Evolutionary conservation across 2,888 invertebrate species (phyloP).

Genomic region (Terebella lapidaria): DNA sequence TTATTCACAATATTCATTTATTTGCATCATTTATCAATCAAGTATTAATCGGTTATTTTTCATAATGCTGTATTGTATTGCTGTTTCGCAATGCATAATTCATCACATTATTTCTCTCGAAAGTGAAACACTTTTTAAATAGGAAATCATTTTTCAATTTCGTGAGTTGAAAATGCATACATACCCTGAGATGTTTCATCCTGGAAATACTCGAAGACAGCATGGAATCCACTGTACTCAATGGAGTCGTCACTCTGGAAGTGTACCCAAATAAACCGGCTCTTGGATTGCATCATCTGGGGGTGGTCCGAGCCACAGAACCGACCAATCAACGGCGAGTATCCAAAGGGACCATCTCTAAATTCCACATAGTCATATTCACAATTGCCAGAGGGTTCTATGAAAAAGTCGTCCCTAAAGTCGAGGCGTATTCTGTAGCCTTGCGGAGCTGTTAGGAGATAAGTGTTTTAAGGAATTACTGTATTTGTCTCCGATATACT

Average conservation of each 20-base stretch:
- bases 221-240: conserved; percentile 73
- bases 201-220: conserved; percentile 63
- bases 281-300: conserved; percentile 67
- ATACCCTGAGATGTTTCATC: too few relatives aligned
- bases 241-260: conserved; percentile 78
- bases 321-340: conserved; percentile 54
- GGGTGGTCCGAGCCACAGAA: conserved; percentile 72
- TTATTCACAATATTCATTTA: too few relatives aligned
- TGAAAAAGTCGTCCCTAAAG: conserved; percentile 73
- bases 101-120: too few relatives aligned
- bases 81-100: too few relatives aligned
- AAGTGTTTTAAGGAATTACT: neutral
- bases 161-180: too few relatives aligned
- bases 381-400: conserved; percentile 63
- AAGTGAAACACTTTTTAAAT: too few relatives aligned
- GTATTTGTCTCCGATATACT: too few relatives aligned
- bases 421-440: conserved; percentile 64
- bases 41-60: too few relatives aligned
- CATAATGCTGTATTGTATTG: too few relatives aligned
- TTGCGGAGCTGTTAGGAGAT: conserved; percentile 45
- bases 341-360: conserved; percentile 73
- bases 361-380: conserved; percentile 77
- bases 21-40: too few relatives aligned
- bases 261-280: conserved; percentile 71
- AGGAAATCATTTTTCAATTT: too few relatives aligned